Percentiles rank a stretch among this genome's conserved stretches.
These are phyloP conservation scores for Catagonus wagneri DNA, from an alignment of 2,113 vertebrate species.

Conservation along the genomic window DNA sequence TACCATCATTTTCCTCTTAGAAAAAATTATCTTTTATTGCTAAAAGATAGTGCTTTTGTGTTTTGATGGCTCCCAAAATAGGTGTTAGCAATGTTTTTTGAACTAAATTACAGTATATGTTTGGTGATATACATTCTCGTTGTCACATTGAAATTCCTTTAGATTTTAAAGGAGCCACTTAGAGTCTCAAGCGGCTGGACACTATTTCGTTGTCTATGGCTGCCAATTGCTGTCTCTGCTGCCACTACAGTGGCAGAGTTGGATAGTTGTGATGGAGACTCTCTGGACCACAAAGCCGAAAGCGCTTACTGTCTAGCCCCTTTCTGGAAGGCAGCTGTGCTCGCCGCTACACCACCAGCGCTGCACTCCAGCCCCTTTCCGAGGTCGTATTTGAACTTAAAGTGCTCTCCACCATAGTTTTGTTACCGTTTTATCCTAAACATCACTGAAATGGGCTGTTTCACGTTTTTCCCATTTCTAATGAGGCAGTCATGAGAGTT, in stretches of 20 bases:
- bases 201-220: not conserved
- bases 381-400: not conserved
- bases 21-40: not conserved
- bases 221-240: too few relatives aligned
- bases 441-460: not conserved
- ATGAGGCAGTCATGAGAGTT: not conserved
- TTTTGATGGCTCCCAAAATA: not conserved
- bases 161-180: not conserved
- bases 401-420: not conserved
- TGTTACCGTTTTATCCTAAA: not conserved
- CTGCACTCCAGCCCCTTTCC: too few relatives aligned
- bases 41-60: constrained; percentile 33
- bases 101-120: constrained; percentile 14
- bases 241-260: not conserved
- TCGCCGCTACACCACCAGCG: too few relatives aligned
- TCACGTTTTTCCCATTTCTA: not conserved
- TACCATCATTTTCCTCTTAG: not conserved
- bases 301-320: not conserved
- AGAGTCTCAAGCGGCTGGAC: not conserved
- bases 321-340: too few relatives aligned
- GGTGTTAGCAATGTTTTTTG: constrained; percentile 3
- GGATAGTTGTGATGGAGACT: not conserved
- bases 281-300: not conserved
- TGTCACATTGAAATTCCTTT: not conserved
- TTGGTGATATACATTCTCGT: not conserved